Evolutionary conservation across 1,140 invertebrate genomes (phyloP), one percentile per base, ranked within the genome.

Genomic region (Zaprionus ornatus): DNA sequence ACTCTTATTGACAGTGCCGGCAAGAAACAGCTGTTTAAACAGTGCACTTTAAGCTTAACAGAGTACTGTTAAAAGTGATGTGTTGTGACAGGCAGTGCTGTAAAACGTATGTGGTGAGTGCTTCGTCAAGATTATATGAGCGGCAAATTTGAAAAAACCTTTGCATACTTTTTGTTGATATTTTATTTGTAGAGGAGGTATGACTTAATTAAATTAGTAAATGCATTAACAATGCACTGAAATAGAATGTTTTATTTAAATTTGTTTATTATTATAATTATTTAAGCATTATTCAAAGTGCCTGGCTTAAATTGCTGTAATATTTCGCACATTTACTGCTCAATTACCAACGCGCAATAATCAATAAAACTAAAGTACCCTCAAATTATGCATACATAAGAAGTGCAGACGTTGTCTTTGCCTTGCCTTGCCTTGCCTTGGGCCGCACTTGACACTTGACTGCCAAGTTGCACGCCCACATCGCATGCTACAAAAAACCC

Each of bases 331-430:
- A 74, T 70, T 35, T 55, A 35, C n/a, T 27, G 29, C 50, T 62
- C 29, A 50, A 69, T 42, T 42, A 42, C 15, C 40, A 17, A 6
- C n/a, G 40, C 6, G n/a, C n/a, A 19, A 74, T 48, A 61, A 60
- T 61, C 57, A 32, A 75, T 71, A 59, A 59, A 50, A 70, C 19
- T 21, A 25, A 56, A 72, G 48, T 42, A 45, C 40, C 9, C 40
- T 45, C 40, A 17, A 45, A 45, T 45, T 45, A 45, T 45, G 59
- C 59, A 42, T 35, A 42, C 40, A 52, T 37, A 29, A 15, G 9
- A 63, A 35, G 29, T 40, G 42, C 75, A 85, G 79, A 87, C 79
- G 64, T 60, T 73, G 83, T 65, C 76, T 73, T 82, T 78, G 72
- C 17, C 67, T 69, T 77, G 63, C 60, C 76, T 74, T 79, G 82